phyloP scores from a whole-genome alignment of 2,113 vertebrate species.

The Phalacrocorax aristotelis region DNA sequence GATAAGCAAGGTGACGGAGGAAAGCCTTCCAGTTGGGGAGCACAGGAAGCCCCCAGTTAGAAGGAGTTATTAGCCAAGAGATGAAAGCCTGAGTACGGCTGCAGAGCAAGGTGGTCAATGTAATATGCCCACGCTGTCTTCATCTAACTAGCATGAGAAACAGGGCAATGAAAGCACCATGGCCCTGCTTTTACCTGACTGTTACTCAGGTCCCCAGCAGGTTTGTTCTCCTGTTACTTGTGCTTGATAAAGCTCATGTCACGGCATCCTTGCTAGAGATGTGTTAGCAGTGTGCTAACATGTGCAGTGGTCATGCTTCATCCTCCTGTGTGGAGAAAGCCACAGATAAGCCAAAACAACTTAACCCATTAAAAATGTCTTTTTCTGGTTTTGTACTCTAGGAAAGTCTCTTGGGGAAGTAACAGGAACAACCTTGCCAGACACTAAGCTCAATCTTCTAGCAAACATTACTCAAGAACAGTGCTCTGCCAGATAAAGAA shows the following conservation, averaged over 20 bases:
- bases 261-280: background rate
- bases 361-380: accelerated
- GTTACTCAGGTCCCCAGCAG: background rate
- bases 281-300: background rate
- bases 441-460: background rate
- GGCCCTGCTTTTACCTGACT: background rate
- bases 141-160: background rate
- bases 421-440: background rate
- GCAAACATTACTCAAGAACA: background rate
- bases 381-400: background rate
- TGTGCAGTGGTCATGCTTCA: background rate
- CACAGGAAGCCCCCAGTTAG: background rate
- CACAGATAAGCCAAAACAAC: background rate
- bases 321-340: background rate
- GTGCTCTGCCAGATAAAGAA: background rate
- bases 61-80: background rate
- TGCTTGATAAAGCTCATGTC: background rate
- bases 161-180: accelerated
- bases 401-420: background rate
- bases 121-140: background rate
- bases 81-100: background rate
- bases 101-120: background rate
- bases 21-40: background rate
- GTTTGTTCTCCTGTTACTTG: background rate
- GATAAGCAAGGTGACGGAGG: background rate